Evolutionary conservation across 1,140 invertebrate species (phyloP), one percentile per base, ranked within the genome.

Genomic region (Meloidogyne floridensis): DNA sequence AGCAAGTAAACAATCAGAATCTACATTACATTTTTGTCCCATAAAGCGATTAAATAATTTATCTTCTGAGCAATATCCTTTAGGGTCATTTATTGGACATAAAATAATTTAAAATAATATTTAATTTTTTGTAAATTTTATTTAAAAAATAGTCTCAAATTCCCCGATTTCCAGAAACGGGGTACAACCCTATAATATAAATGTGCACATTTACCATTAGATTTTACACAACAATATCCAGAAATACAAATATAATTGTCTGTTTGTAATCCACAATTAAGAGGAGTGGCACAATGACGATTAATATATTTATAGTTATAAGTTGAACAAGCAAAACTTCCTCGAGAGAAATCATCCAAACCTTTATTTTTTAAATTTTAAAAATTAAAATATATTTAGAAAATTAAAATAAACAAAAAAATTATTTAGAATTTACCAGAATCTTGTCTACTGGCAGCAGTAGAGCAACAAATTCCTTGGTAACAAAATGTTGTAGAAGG

Each of bases 191-290:
- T 32, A 20, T 20, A 47, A 47, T 47, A 47, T 6, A 47, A 6
- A 47, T 47, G 7, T 47, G 47, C 0, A 47, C 7, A 47, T 47
- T 47, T 47, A 47, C 47, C 7, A 47, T 47, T 47, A 47, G 4
- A 47, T 65, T 65, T 11, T n/a, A n/a, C n/a, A 65, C 59, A 65
- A 65, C 59, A 65, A 65, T 65, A 65, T n/a, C 59, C 59, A 65
- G 59, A 65, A 65, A 65, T 65, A 65, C 59, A 65, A 4, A 65
- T 7, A 65, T 5, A 65, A 65, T 65, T 65, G n/a, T 65, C n/a
- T n/a, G 15, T 65, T 65, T 65, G 59, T n/a, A 65, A 65, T 65
- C 59, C 59, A 65, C 59, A 65, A 18, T 65, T 65, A n/a, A 65
- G 15, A 65, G 59, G 59, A 5, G 59, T n/a, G n/a, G 59, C 15